Evolutionary conservation across 2,797 vertebrate genomes (phyloP), one percentile per base, ranked within the genome.

Genomic region (Epinephelus coioides): DNA sequence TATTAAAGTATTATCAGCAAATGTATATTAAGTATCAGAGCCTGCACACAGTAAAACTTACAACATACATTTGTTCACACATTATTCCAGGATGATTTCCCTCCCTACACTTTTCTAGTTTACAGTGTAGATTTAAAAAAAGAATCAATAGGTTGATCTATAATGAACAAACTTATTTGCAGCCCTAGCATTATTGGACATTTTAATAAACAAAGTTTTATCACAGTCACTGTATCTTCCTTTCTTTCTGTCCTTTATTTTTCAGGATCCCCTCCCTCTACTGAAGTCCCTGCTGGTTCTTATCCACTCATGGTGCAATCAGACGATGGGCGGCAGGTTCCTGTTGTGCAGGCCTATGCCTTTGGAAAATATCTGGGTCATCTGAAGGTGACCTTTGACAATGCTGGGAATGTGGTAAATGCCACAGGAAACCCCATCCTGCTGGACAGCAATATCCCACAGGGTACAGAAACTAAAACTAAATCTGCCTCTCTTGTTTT

Each of bases 271-370:
- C 91, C 95, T 6, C 97, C 98, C 1, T 98, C 97, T 34, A 90
- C 74, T 1, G 97, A 99, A 25, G 18, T 89, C 25, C 96, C 96
- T 0, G 96, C 34, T 0, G 98, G 97, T 6, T 40, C 76, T 0
- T 99, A 99, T 69, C 98, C 98, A 0, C 94, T 96, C 86, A 89
- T 97, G 87, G 97, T 98, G 47, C 62, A 44, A 0, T 96, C 97
- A 0, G 95, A 96, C 0, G 94, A 97, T 0, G 95, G 97, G 0
- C 95, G 84, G 2, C 40, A 85, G 68, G 97, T 99, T 61, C 98
- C 97, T 0, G 98, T 99, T 0, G 97, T 99, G 15, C 98, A 99
- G 90, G 98, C 97, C 51, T 99, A 97, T 0, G 97, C 98, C 54
- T 99, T 97, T 21, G 98, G 98, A 60, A 99, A 99, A 74, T 99